Evolutionary conservation across 2,888 invertebrate genomes (phyloP).

Genomic region (Microctonus brassicae): DNA sequence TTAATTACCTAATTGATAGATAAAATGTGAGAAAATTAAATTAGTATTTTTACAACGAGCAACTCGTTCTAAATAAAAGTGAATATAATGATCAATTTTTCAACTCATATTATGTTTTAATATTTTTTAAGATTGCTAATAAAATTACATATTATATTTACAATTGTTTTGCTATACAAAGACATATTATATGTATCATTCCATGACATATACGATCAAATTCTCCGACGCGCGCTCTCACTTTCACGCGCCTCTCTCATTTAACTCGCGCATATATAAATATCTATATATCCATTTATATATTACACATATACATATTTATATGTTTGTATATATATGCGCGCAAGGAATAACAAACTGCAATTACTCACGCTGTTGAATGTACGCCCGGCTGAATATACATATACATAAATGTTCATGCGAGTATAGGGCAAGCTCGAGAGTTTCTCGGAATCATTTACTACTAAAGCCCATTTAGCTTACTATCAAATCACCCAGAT

Average conservation of each 20-base stretch:
- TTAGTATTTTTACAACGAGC: no score
- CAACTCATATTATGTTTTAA: no score
- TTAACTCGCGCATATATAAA: neutral
- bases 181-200: neutral
- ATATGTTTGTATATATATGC: neutral
- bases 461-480: no score
- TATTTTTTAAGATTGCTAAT: no score
- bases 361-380: conserved; percentile 19
- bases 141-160: no score
- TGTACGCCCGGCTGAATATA: neutral
- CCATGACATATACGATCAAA: neutral
- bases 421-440: neutral
- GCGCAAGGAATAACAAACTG: conserved; percentile 6
- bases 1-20: no score
- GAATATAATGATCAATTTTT: no score
- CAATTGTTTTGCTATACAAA: no score
- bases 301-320: neutral
- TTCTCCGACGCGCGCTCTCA: neutral
- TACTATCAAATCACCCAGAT: neutral
- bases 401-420: neutral
- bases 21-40: no score
- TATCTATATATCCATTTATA: neutral
- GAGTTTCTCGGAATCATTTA: conserved; percentile 6
- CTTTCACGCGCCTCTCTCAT: neutral
- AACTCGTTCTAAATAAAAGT: no score